These are phyloP conservation scores for Cordilura impudica DNA, from an alignment of 2,888 invertebrate genomes.

Conservation along the genomic window DNA sequence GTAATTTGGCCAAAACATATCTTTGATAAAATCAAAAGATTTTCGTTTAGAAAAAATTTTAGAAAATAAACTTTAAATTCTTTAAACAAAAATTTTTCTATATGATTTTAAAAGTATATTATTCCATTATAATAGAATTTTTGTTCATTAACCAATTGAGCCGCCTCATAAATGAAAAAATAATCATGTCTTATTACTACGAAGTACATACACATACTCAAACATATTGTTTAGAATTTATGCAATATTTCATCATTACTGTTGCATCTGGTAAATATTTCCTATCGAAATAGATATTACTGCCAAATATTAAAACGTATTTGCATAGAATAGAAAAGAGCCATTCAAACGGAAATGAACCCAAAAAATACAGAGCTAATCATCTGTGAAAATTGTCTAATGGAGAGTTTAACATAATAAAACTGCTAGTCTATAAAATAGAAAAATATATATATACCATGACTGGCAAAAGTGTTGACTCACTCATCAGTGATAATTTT, in stretches of 20 bases:
- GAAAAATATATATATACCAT: background rate
- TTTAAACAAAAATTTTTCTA: background rate
- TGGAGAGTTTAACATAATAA: slow-evolving; percentile 57
- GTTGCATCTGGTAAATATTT: slow-evolving; percentile 24
- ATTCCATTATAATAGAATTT: background rate
- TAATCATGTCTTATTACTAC: background rate
- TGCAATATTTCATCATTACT: slow-evolving; percentile 15
- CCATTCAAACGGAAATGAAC: slow-evolving; percentile 44
- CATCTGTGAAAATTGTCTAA: slow-evolving; percentile 58
- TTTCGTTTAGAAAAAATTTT: background rate
- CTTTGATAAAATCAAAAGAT: background rate
- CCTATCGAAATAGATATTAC: background rate
- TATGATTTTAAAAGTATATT: too few relatives aligned
- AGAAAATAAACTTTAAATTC: background rate
- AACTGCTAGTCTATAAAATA: slow-evolving; percentile 32
- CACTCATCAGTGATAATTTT: too few relatives aligned
- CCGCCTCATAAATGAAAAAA: background rate
- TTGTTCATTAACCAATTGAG: background rate
- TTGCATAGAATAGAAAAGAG: slow-evolving; percentile 39
- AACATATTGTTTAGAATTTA: slow-evolving; percentile 2
- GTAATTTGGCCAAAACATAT: slow-evolving; percentile 8
- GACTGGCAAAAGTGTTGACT: too few relatives aligned
- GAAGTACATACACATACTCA: background rate
- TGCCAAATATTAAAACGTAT: slow-evolving; percentile 40
- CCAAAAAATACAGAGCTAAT: slow-evolving; percentile 37